Base-by-base conservation (phyloP, 2,888 invertebrate species). In the Sympetrum striolatum region DNA sequence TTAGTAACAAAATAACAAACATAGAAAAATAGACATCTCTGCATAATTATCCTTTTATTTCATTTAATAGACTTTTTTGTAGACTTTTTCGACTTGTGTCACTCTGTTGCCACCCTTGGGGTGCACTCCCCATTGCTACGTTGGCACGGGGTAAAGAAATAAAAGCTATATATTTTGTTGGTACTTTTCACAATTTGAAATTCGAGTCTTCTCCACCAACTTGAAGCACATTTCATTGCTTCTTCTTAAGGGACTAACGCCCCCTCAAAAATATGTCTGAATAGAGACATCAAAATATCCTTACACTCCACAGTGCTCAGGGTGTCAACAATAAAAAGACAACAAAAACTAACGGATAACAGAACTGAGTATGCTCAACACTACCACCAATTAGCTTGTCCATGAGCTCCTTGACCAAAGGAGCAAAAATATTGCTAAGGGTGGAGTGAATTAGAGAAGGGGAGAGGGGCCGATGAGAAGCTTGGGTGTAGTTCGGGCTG, bases 1-100 rank as follows among this genome's bases (percentile, higher is more conserved):
- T 86, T 86, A 86, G 86, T 92, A 92, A 92, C 92, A 92, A 92
- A 91, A 91, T 92, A 92, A 92, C 92, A 92, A 92, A 92, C 91
- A 92, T 92, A 92, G 91, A 92, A 92, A 92, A 92, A 92, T 92
- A 92, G 91, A 91, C 91, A 80, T 60, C 80, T 90, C 80, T 90
- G 80, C 90, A 80, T 90, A 81, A 80, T 90, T 90, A 48, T 90
- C 80, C 90, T 90, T 90, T 80, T 90, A 80, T 64, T 90, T 90
- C 90, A 53, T 53, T 53, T 53, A 53, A 53, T 53, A 53, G 53
- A 53, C 53, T 53, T 53, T 90, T 79, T 81, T 81, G 37, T 64
- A 64, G 64, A 60, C 60, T 60, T 86, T 86, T 64, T 44, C 12
- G 37, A 60, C 35, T 60, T n/a, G 25, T 60, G 86, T 86, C 86